A percentile compares a stretch with the other conserved stretches of the same genome.
phyloP scores from a whole-genome alignment of 2,797 vertebrate species.

The Sebastes iracundus region DNA sequence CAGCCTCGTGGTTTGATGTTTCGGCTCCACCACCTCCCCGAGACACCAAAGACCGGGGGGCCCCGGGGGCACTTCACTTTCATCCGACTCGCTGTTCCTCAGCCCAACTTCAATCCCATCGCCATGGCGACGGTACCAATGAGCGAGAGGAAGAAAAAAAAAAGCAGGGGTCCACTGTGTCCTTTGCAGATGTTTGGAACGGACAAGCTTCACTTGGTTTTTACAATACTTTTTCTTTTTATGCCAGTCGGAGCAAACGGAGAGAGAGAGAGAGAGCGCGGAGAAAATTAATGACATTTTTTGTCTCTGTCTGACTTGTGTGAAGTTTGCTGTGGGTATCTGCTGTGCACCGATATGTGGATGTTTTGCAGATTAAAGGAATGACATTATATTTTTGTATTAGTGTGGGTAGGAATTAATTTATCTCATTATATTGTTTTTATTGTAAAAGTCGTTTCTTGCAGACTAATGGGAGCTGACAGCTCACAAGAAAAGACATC shows the following conservation, averaged over 20 bases:
- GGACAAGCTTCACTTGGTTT: constrained; percentile 7
- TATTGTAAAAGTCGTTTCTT: too few relatives aligned
- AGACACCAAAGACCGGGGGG: constrained; percentile 48
- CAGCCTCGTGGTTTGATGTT: constrained; percentile 56
- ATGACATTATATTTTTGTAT: not conserved
- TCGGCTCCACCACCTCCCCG: constrained; percentile 28
- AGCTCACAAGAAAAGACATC: not conserved
- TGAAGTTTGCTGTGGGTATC: not conserved
- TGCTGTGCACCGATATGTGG: not conserved
- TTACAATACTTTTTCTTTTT: not conserved
- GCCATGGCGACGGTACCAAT: constrained; percentile 60
- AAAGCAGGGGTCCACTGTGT: constrained; percentile 27
- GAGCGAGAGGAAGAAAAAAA: not conserved
- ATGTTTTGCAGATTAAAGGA: not conserved
- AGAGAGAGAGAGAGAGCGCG: too few relatives aligned
- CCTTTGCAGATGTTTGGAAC: constrained; percentile 45
- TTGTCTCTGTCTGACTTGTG: not conserved
- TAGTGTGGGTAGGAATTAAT: not conserved
- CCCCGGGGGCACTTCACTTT: constrained; percentile 28
- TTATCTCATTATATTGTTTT: not conserved
- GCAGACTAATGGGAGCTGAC: not conserved
- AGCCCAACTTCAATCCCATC: constrained; percentile 54
- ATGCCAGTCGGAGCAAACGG: not conserved
- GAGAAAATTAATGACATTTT: not conserved
- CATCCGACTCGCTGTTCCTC: constrained; percentile 31